These are phyloP conservation scores for Lumbricus terrestris DNA, from an alignment of 2,888 invertebrate genomes.

Conservation along the genomic window DNA sequence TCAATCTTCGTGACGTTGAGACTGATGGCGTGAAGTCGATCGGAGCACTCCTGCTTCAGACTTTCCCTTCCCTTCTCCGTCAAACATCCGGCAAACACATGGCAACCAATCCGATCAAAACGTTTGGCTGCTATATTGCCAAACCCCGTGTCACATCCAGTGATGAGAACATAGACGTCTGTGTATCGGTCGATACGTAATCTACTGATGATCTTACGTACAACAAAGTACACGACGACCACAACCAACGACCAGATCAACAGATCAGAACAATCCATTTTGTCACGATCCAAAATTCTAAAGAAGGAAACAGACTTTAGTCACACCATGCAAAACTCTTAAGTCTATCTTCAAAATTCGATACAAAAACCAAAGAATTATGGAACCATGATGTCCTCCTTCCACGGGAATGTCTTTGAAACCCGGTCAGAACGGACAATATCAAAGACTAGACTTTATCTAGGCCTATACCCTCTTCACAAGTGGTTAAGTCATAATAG, in stretches of 20 bases:
- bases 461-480: no score
- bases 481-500: no score
- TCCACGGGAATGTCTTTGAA: no score
- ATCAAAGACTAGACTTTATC: no score
- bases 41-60: conserved; percentile 15
- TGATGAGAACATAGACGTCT: conserved; percentile 19
- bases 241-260: neutral
- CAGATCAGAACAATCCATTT: neutral
- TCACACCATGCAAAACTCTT: no score
- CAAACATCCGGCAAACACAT: conserved; percentile 26
- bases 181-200: neutral
- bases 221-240: neutral
- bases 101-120: conserved; percentile 22
- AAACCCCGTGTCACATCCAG: conserved; percentile 29
- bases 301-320: no score
- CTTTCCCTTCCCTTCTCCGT: conserved; percentile 20
- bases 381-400: no score
- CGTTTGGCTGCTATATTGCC: conserved; percentile 14
- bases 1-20: conserved; percentile 54
- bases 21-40: conserved; percentile 46
- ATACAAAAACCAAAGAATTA: no score
- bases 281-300: neutral
- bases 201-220: neutral
- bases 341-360: no score
- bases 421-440: no score